Evolutionary conservation across 1,140 invertebrate species (phyloP).

Genomic region (Lepidurus arcticus): DNA sequence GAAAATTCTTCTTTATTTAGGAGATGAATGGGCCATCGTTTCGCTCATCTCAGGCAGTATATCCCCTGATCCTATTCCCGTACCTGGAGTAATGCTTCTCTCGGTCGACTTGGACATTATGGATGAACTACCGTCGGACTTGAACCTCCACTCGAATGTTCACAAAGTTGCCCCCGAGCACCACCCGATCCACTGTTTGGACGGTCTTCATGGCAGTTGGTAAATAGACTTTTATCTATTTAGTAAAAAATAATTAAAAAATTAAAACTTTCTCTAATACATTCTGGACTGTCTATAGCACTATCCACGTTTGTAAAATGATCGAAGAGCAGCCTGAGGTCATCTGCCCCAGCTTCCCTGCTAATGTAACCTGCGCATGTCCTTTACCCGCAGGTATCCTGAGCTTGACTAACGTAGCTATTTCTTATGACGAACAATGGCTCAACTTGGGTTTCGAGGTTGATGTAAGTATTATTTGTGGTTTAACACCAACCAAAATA

Average conservation of each 20-base stretch:
- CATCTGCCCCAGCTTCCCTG: slow-evolving; percentile 23
- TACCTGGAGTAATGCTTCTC: slow-evolving; percentile 21
- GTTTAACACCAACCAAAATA: not conserved
- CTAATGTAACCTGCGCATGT: slow-evolving; percentile 22
- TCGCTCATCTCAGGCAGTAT: slow-evolving; percentile 6
- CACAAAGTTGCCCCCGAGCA: slow-evolving; percentile 11
- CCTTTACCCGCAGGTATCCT: slow-evolving; percentile 23
- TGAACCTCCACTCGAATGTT: not conserved
- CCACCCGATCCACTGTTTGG: slow-evolving; percentile 15
- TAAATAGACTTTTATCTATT: not conserved
- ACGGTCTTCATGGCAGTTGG: slow-evolving; percentile 24
- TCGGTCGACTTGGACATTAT: not conserved
- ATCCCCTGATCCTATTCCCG: slow-evolving; percentile 1
- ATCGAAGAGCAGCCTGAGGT: slow-evolving; percentile 16
- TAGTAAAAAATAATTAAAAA: not conserved
- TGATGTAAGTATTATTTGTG: not conserved
- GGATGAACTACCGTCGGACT: not conserved
- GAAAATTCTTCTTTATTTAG: not conserved
- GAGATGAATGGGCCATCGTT: not conserved
- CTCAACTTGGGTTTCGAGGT: not conserved
- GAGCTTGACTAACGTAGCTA: not conserved
- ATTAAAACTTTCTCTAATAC: not conserved
- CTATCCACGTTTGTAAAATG: not conserved
- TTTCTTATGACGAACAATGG: slow-evolving; percentile 12
- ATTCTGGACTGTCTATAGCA: not conserved